Evolutionary conservation across 2,113 vertebrate genomes (phyloP).

Genomic region (Lepisosteus osseus): DNA sequence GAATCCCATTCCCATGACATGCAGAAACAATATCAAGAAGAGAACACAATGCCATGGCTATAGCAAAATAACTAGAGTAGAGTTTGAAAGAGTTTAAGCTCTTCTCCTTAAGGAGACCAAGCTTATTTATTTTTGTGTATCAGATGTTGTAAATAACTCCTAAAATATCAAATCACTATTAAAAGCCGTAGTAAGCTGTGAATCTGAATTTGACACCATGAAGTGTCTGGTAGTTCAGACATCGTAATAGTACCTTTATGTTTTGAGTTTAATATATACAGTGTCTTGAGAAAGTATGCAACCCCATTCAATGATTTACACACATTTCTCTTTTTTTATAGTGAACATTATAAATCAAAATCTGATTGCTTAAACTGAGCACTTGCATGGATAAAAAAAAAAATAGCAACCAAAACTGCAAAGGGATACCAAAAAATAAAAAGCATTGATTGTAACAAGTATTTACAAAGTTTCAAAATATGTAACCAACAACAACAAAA

Average conservation of each 20-base stretch:
- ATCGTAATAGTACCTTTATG: slow-evolving; percentile 29
- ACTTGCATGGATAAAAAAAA: no score
- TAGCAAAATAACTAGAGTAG: slow-evolving; percentile 60
- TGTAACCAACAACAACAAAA: no score
- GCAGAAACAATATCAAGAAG: slow-evolving; percentile 35
- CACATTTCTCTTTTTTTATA: no score
- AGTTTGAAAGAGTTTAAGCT: slow-evolving; percentile 42
- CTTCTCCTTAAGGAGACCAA: slow-evolving; percentile 49
- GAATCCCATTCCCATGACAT: slow-evolving; percentile 43
- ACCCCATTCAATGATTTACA: no score
- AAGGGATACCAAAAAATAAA: no score
- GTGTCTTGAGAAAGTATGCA: no score
- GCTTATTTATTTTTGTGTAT: slow-evolving; percentile 66
- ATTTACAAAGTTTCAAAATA: no score
- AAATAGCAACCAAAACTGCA: no score
- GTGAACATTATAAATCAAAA: no score
- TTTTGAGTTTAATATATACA: neutral
- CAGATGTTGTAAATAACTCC: slow-evolving; percentile 70
- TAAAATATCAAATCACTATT: slow-evolving; percentile 70
- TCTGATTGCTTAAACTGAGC: no score
- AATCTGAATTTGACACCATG: slow-evolving; percentile 63
- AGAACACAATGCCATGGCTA: slow-evolving; percentile 59
- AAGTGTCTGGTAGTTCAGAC: slow-evolving; percentile 47
- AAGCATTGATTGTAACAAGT: no score
- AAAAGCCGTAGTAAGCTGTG: slow-evolving; percentile 69